phyloP scores from a whole-genome alignment of 2,113 vertebrate species.

The Propithecus coquereli region DNA sequence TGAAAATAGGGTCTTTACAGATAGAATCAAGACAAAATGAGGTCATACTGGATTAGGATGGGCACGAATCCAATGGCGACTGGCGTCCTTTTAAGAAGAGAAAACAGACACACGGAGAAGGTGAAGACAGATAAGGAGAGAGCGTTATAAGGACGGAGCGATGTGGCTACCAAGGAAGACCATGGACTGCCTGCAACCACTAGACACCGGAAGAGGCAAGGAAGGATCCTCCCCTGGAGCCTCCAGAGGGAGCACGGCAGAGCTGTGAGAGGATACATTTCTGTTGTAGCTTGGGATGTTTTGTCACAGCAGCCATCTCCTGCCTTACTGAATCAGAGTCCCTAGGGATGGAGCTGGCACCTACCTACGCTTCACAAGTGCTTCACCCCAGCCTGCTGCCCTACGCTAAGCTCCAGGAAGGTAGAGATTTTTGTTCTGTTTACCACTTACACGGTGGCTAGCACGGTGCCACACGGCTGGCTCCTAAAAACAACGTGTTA shows the following conservation, averaged over 20 bases:
- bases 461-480: accelerated
- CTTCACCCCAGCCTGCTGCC: background rate
- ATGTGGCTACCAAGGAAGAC: background rate
- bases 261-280: background rate
- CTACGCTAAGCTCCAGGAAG: background rate
- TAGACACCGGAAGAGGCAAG: background rate
- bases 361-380: accelerated
- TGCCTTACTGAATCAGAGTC: background rate
- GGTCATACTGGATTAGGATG: background rate
- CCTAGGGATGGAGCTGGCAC: background rate
- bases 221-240: background rate
- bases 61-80: background rate
- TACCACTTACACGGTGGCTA: background rate
- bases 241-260: background rate
- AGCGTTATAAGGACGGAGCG: background rate
- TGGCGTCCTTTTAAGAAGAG: background rate
- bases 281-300: background rate
- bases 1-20: background rate
- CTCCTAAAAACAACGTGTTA: background rate
- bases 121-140: background rate
- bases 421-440: background rate
- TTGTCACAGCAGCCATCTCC: background rate
- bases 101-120: background rate
- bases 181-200: background rate
- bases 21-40: background rate